These are phyloP conservation scores for Podocnemis expansa DNA, from an alignment of 2,113 vertebrate genomes.

Conservation along the genomic window DNA sequence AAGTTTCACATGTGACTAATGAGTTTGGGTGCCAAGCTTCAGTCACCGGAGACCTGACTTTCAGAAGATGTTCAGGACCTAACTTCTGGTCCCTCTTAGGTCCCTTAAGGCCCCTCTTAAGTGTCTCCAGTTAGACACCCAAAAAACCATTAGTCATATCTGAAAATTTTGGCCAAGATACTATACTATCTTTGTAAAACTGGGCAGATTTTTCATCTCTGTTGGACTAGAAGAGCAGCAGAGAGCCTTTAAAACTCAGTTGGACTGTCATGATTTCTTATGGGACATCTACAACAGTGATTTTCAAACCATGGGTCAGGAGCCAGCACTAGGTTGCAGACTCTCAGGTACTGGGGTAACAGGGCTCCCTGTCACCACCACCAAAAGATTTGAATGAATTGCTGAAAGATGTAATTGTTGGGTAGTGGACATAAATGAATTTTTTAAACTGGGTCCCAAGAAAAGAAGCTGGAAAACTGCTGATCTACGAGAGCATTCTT, in stretches of 20 bases:
- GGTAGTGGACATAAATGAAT: too few species aligned
- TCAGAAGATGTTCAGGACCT: background rate
- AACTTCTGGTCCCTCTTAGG: background rate
- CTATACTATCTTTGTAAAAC: background rate
- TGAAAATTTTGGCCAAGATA: background rate
- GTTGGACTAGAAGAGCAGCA: background rate
- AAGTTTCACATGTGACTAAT: conserved; percentile 12
- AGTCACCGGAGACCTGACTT: background rate
- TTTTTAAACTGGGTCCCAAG: too few species aligned
- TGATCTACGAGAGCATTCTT: background rate
- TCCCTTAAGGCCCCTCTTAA: background rate
- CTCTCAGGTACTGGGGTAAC: too few species aligned
- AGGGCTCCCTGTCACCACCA: too few species aligned
- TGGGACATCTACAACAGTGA: background rate
- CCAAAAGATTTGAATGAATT: too few species aligned
- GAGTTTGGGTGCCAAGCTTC: background rate
- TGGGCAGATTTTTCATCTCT: background rate
- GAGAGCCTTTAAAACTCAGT: background rate
- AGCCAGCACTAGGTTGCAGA: too few species aligned
- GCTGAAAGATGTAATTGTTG: too few species aligned
- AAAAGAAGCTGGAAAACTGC: too few species aligned
- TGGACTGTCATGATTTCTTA: background rate
- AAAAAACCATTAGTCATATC: fast-evolving
- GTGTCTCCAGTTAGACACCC: background rate
- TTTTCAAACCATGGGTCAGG: too few species aligned